Percentiles rank a stretch among this genome's conserved stretches.
Conservation (phyloP, 2,888 invertebrate species). For the Branchipolynoe longqiensis region DNA sequence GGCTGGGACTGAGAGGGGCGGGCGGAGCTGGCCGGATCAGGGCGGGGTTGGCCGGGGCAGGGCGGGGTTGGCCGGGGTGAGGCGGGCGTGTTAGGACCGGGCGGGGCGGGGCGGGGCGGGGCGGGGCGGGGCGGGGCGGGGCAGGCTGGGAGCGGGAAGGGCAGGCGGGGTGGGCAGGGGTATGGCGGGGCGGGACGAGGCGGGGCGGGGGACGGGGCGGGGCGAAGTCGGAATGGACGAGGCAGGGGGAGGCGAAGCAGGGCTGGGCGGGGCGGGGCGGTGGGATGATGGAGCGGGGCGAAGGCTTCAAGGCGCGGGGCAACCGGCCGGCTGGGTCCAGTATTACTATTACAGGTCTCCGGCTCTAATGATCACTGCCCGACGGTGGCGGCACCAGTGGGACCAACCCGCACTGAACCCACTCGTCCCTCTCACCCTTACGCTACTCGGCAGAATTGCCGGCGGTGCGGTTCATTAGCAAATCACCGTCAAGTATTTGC, state of each 20-base stretch:
- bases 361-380: constrained; percentile 8
- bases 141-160: too few relatives aligned
- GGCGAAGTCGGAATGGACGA: too few relatives aligned
- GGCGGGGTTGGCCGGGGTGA: background rate
- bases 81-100: too few relatives aligned
- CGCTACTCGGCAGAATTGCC: background rate
- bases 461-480: too few relatives aligned
- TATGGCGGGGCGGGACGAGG: background rate
- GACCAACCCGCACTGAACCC: background rate
- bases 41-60: too few relatives aligned
- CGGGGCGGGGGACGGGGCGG: too few relatives aligned
- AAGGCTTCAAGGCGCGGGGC: background rate
- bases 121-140: background rate
- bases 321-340: background rate
- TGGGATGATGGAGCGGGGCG: too few relatives aligned
- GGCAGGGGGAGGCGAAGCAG: background rate
- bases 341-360: background rate
- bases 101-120: too few relatives aligned
- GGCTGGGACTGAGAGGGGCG: too few relatives aligned
- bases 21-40: too few relatives aligned
- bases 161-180: background rate
- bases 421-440: background rate
- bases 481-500: constrained; percentile 42
- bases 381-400: background rate
- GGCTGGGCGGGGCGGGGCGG: background rate